These are phyloP conservation scores for Trogon melanurus DNA, from an alignment of 2,113 vertebrate genomes.

Conservation along the genomic window DNA sequence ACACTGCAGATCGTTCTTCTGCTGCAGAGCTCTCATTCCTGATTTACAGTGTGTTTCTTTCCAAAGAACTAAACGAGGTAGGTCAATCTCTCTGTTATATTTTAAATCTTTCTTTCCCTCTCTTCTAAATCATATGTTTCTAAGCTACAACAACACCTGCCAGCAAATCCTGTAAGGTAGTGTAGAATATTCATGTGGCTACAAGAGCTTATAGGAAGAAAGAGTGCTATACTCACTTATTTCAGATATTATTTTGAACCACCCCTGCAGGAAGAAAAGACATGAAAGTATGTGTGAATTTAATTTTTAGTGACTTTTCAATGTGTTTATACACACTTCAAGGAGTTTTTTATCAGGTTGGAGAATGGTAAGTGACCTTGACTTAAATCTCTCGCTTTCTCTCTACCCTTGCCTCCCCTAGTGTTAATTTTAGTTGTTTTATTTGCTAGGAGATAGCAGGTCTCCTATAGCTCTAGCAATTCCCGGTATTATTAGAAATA, in stretches of 20 bases:
- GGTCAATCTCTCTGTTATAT: conserved; percentile 15
- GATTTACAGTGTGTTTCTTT: neutral
- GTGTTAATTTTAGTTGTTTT: neutral
- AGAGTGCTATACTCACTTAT: neutral
- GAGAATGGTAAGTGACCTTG: neutral
- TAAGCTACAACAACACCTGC: neutral
- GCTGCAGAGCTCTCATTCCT: conserved; percentile 24
- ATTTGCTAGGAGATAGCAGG: neutral
- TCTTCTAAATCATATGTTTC: neutral
- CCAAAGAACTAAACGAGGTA: conserved; percentile 56
- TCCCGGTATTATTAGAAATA: neutral
- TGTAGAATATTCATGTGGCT: neutral
- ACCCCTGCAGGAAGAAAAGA: neutral
- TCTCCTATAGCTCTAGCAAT: neutral
- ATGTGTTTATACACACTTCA: neutral
- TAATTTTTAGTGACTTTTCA: neutral
- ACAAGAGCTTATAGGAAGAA: neutral
- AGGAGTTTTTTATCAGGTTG: neutral
- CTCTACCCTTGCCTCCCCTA: neutral
- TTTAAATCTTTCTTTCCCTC: neutral
- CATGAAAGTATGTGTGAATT: neutral
- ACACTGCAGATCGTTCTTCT: conserved; percentile 37
- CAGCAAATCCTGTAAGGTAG: neutral
- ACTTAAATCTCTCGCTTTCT: neutral
- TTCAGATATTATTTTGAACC: neutral